Percentiles rank a stretch among this genome's conserved stretches.
These are phyloP conservation scores for Vireo griseus DNA, from an alignment of 2,797 vertebrate genomes.

Conservation along the genomic window DNA sequence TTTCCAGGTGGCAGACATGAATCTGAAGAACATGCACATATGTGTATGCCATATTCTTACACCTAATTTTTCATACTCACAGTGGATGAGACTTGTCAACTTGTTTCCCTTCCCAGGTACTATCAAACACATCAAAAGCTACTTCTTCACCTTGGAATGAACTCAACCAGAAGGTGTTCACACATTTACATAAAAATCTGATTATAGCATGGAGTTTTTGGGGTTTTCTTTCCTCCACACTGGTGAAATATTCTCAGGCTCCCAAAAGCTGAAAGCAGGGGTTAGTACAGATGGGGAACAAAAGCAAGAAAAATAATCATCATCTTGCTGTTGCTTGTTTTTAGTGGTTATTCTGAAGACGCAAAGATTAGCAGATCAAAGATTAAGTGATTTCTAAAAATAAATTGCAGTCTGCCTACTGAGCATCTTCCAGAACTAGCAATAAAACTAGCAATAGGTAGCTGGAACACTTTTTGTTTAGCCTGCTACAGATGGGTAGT, in stretches of 20 bases:
- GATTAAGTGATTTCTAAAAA: background rate
- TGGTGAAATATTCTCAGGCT: background rate
- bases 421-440: background rate
- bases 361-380: background rate
- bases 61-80: background rate
- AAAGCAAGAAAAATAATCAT: background rate
- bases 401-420: background rate
- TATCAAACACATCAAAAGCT: background rate
- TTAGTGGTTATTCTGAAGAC: background rate
- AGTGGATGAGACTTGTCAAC: background rate
- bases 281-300: background rate
- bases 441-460: background rate
- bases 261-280: background rate
- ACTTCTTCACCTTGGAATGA: background rate
- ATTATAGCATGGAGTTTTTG: accelerated
- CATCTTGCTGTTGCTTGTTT: background rate
- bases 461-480: background rate
- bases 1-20: background rate
- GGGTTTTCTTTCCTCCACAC: background rate
- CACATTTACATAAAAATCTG: background rate
- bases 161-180: background rate
- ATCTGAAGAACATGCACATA: background rate
- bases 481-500: background rate
- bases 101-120: background rate
- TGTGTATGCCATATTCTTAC: accelerated